Base-by-base conservation (phyloP, 1,140 invertebrate species). In the Bicyclus anynana region DNA sequence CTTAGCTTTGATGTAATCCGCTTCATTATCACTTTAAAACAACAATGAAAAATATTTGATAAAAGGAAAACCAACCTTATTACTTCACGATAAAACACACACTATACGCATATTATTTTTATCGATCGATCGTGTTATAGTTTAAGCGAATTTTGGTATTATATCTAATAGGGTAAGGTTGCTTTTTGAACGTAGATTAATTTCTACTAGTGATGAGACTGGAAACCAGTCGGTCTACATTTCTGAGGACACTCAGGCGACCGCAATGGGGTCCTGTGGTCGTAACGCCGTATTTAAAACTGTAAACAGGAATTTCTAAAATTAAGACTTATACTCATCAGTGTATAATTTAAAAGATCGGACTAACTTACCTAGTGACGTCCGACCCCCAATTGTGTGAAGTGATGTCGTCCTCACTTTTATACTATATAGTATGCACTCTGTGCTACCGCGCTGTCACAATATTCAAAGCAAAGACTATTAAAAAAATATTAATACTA, bases 221-320 rank as follows among this genome's bases (percentile, higher is more conserved):
- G 38, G 35, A 57, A 62, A 50, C 57, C 60, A 53, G 54, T 58
- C 44, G 1, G 35, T 53, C 60, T 29, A 38, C 53, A 62, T 62
- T 57, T 33, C 33, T 57, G 54, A 26, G 50, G 54, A 47, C 48
- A 47, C 17, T 57, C 42, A 16, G 37, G 13, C 13, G 27, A 62
- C 60, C 60, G 60, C 60, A 58, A 62, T 58, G 44, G 35, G 21
- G 40, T 57, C 53, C 50, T 62, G 60, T 42, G 60, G 60, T 62
- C 33, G 40, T n/a, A 29, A 48, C 42, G 54, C 57, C 35, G 57
- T 62, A 57, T 62, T 57, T 58, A 62, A 57, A 57, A 62, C 54
- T 49, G 60, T 53, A 42, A 58, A 62, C 26, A 47, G 53, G 53
- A 47, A 47, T 23, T n/a, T 27, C 44, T 47, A 7, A 14, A 2